Evolutionary conservation across 2,797 vertebrate species (phyloP).

Genomic region (Eidolon dupreanum): DNA sequence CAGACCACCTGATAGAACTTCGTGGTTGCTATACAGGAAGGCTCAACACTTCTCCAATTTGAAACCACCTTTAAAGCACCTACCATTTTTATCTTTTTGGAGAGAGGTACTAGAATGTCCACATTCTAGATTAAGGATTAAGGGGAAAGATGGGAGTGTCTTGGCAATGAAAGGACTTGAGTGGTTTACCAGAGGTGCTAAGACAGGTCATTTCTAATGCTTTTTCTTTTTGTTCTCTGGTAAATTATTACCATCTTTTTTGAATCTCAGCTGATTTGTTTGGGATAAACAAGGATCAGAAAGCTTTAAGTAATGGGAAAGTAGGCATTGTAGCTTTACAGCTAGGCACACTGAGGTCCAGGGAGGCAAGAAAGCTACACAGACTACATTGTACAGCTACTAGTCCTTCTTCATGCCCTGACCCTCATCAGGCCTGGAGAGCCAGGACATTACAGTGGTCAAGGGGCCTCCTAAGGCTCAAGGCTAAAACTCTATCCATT

Average conservation of each 20-base stretch:
- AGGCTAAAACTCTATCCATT: neutral
- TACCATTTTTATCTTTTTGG: neutral
- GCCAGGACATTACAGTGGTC: neutral
- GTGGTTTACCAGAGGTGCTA: neutral
- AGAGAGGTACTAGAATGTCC: neutral
- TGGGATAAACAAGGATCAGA: neutral
- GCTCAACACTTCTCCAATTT: neutral
- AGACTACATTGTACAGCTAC: rapidly evolving
- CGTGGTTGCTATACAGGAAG: neutral
- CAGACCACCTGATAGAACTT: neutral
- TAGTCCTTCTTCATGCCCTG: neutral
- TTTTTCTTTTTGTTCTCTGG: neutral
- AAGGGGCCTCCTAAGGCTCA: neutral
- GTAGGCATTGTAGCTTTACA: neutral
- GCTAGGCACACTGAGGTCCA: neutral
- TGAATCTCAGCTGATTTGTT: neutral
- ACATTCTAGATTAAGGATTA: neutral
- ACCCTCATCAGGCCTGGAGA: neutral
- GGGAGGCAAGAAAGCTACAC: neutral
- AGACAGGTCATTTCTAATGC: neutral
- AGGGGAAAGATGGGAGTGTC: neutral
- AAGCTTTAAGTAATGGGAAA: neutral
- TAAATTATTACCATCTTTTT: neutral
- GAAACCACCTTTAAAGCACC: neutral
- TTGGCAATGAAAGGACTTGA: neutral